Percentiles rank a stretch among this genome's conserved stretches.
phyloP scores from a whole-genome alignment of 2,113 vertebrate genomes.

The Meriones unguiculatus region DNA sequence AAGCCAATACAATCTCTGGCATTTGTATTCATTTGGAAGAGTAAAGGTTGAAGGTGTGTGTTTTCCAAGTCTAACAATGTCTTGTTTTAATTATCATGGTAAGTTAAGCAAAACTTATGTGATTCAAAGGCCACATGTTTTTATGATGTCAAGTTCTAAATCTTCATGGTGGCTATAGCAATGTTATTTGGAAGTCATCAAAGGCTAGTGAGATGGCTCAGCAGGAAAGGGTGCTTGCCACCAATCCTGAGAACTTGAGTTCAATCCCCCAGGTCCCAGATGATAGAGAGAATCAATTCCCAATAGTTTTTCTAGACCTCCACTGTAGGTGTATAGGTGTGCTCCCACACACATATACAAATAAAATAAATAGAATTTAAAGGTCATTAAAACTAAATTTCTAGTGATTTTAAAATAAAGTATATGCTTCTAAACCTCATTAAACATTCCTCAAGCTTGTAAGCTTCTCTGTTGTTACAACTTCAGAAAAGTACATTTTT shows the following conservation, averaged over 20 bases:
- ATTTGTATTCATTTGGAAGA: slow-evolving; percentile 28
- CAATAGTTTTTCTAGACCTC: background rate
- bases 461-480: background rate
- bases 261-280: background rate
- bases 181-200: background rate
- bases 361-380: background rate
- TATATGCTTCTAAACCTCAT: background rate
- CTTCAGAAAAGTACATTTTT: background rate
- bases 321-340: background rate
- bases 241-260: background rate
- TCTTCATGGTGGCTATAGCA: slow-evolving; percentile 23
- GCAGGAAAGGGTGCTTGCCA: background rate
- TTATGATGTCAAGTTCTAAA: background rate
- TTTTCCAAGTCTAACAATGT: background rate
- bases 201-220: background rate
- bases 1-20: background rate
- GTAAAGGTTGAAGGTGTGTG: background rate
- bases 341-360: background rate
- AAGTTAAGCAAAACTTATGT: background rate
- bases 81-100: background rate
- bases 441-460: slow-evolving; percentile 18
- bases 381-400: slow-evolving; percentile 16
- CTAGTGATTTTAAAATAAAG: slow-evolving; percentile 40
- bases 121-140: background rate
- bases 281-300: background rate